phyloP scores from a whole-genome alignment of 2,113 vertebrate genomes.

The Megaptera novaeangliae region DNA sequence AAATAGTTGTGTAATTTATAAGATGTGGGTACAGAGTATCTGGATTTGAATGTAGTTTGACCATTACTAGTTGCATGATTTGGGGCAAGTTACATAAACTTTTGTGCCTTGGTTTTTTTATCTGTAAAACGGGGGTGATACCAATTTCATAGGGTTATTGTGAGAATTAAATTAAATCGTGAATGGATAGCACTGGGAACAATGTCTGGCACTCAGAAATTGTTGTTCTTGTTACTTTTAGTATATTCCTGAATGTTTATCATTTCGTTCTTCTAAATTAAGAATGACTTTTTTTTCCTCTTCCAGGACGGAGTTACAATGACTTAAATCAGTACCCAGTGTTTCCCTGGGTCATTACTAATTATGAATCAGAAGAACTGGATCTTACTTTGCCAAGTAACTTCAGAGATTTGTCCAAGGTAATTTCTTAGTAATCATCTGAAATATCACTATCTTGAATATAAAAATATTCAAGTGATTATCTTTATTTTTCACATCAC shows the following conservation, averaged over 20 bases:
- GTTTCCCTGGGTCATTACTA: conserved; percentile 99
- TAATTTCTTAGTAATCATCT: conserved; percentile 72
- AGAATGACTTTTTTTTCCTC: neutral
- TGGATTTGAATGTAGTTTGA: neutral
- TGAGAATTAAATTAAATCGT: neutral
- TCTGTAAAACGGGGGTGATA: neutral
- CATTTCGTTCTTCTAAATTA: conserved; percentile 26
- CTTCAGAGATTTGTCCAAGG: conserved; percentile 99
- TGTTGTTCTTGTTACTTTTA: conserved; percentile 26
- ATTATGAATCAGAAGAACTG: conserved; percentile 95
- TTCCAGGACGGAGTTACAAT: conserved; percentile 92
- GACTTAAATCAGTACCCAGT: conserved; percentile 99
- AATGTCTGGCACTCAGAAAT: neutral
- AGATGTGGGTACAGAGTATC: neutral
- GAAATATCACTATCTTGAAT: conserved; percentile 9
- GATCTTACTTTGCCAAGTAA: conserved; percentile 98
- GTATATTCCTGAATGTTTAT: neutral
- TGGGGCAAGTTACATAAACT: neutral
- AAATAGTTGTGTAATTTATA: neutral
- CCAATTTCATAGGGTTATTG: neutral
- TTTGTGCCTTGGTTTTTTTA: neutral
- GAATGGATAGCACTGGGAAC: neutral
- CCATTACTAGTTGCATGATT: neutral
- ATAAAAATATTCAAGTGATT: neutral
- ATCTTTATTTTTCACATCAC: neutral